Conservation (phyloP, 1,140 invertebrate genomes). For the Drosophila melanica region DNA sequence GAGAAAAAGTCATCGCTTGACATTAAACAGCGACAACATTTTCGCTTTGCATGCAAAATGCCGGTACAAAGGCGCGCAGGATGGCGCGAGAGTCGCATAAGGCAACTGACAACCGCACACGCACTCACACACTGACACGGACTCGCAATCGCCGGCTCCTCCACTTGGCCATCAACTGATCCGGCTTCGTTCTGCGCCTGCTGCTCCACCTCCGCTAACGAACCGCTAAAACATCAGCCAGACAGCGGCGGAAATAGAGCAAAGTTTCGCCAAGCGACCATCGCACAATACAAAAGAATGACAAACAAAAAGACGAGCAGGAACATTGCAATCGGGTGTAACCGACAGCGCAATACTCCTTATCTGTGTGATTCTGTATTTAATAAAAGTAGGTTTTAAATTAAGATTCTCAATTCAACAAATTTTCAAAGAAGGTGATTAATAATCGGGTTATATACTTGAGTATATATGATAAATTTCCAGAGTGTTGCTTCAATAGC, state of each 20-base stretch:
- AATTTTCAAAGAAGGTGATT: too few species aligned
- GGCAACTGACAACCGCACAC: constrained; percentile 72
- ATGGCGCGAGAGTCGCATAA: constrained; percentile 64
- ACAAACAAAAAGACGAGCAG: constrained; percentile 10
- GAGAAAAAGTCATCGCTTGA: constrained; percentile 64
- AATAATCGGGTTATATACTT: too few species aligned
- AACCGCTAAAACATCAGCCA: constrained; percentile 70
- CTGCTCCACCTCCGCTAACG: constrained; percentile 46
- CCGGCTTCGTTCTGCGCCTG: constrained; percentile 18
- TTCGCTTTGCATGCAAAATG: constrained; percentile 75
- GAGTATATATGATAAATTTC: too few species aligned
- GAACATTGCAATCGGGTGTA: background rate
- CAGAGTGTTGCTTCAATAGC: too few species aligned
- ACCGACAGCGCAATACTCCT: too few species aligned
- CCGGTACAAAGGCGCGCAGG: constrained; percentile 64
- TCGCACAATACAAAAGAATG: constrained; percentile 42
- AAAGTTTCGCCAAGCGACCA: constrained; percentile 59
- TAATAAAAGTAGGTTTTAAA: too few species aligned
- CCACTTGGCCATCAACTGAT: constrained; percentile 41
- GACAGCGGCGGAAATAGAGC: constrained; percentile 71
- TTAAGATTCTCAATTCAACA: too few species aligned
- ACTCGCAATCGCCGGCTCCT: constrained; percentile 27
- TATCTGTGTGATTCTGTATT: too few species aligned
- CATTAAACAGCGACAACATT: constrained; percentile 81
- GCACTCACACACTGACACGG: background rate